phyloP scores from a whole-genome alignment of 2,888 invertebrate genomes.

The Pherbina coryleti region DNA sequence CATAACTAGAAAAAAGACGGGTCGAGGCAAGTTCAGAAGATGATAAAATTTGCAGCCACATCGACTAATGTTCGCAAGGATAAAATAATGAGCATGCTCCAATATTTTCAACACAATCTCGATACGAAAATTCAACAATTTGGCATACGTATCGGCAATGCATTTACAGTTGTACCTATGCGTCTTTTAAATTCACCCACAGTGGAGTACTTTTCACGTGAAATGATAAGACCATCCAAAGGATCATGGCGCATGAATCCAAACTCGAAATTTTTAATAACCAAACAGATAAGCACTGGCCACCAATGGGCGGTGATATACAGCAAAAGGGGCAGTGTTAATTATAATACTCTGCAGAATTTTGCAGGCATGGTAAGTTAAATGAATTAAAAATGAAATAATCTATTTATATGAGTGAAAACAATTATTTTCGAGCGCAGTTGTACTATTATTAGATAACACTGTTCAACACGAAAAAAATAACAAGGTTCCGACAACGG shows the following conservation, averaged over 20 bases:
- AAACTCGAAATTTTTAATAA: constrained; percentile 47
- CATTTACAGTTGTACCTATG: constrained; percentile 83
- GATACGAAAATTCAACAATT: constrained; percentile 80
- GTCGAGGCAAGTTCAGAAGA: constrained; percentile 84
- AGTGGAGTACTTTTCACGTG: constrained; percentile 73
- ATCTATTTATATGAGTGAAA: too few relatives aligned
- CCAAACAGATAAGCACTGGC: constrained; percentile 23
- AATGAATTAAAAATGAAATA: not conserved
- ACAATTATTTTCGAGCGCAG: too few relatives aligned
- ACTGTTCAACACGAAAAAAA: too few relatives aligned
- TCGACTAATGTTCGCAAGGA: constrained; percentile 80
- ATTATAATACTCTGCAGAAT: constrained; percentile 36
- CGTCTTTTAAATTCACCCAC: constrained; percentile 83
- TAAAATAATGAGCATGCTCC: constrained; percentile 78
- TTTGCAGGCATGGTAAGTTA: constrained; percentile 25
- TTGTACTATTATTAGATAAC: too few relatives aligned
- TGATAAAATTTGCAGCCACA: constrained; percentile 90
- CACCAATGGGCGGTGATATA: constrained; percentile 62
- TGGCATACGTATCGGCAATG: constrained; percentile 80
- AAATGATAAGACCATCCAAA: constrained; percentile 44
- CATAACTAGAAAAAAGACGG: constrained; percentile 75
- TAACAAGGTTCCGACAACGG: too few relatives aligned
- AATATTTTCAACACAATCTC: constrained; percentile 57
- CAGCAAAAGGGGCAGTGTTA: constrained; percentile 37
- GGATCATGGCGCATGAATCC: constrained; percentile 60